A percentile compares a stretch with the other conserved stretches of the same genome.
Evolutionary conservation across 2,113 vertebrate genomes (phyloP).

Genomic region (Syrrhaptes paradoxus): DNA sequence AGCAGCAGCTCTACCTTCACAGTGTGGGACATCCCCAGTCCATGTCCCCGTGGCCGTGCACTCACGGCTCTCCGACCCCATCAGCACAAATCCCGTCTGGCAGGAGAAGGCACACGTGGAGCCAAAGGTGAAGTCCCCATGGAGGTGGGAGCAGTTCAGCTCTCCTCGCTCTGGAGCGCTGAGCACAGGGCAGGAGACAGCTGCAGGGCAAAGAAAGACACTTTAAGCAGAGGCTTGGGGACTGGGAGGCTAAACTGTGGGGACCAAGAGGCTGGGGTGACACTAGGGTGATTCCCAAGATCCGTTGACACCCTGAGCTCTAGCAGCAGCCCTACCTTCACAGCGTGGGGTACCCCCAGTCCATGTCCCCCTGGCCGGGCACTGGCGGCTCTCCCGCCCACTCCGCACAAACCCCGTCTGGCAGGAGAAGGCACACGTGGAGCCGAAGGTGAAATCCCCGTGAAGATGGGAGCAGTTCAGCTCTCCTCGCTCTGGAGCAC

Average conservation of each 20-base stretch:
- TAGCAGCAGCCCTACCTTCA: not conserved
- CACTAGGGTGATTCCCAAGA: too few relatives aligned
- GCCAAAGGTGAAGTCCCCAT: slow-evolving; percentile 57
- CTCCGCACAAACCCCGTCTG: slow-evolving; percentile 59
- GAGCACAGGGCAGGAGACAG: slow-evolving; percentile 63
- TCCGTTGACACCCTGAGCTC: not conserved
- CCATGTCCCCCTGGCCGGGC: slow-evolving; percentile 72
- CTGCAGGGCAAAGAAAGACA: not conserved
- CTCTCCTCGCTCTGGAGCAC: not conserved
- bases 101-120: slow-evolving; percentile 78
- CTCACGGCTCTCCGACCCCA: slow-evolving; percentile 19
- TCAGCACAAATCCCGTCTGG: slow-evolving; percentile 60
- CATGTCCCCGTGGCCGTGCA: slow-evolving; percentile 73
- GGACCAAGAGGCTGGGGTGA: too few relatives aligned
- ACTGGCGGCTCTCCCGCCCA: slow-evolving; percentile 48
- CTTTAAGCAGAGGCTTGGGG: not conserved
- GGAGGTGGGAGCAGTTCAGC: slow-evolving; percentile 73
- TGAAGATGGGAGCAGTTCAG: slow-evolving; percentile 70
- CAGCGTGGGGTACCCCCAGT: slow-evolving; percentile 40
- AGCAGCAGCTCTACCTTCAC: slow-evolving; percentile 16
- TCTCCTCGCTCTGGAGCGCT: not conserved
- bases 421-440: slow-evolving; percentile 76
- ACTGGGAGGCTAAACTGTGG: not conserved
- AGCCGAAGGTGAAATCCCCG: slow-evolving; percentile 57
- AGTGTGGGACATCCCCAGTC: slow-evolving; percentile 28